phyloP scores from a whole-genome alignment of 1,140 invertebrate species.

The Drosophila nasuta region DNA sequence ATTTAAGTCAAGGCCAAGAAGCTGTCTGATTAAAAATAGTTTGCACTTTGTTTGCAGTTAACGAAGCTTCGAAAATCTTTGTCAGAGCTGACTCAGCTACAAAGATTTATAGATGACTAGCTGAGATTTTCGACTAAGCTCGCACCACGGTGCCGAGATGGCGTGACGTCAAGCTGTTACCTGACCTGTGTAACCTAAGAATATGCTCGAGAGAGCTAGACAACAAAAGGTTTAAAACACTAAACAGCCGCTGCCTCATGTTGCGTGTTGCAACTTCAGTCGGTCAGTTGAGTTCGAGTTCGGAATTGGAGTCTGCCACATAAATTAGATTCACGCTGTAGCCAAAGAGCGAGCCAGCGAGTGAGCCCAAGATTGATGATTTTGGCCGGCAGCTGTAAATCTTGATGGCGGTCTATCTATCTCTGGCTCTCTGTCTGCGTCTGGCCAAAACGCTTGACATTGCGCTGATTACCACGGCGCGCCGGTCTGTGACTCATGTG shows the following conservation, averaged over 20 bases:
- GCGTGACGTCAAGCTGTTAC: constrained; percentile 28
- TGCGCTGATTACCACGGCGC: constrained; percentile 62
- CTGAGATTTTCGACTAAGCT: background rate
- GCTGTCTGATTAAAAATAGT: no score
- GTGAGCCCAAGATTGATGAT: constrained; percentile 64
- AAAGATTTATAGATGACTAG: background rate
- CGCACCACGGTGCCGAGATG: constrained; percentile 2
- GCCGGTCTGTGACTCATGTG: constrained; percentile 54
- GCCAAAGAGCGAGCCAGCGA: constrained; percentile 4
- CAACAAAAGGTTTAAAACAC: constrained; percentile 44
- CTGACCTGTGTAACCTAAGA: constrained; percentile 20
- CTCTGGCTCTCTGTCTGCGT: constrained; percentile 10
- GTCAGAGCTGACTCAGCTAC: background rate
- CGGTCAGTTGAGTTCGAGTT: background rate
- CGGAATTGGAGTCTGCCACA: constrained; percentile 23
- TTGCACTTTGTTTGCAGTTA: no score
- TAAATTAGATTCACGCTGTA: constrained; percentile 65
- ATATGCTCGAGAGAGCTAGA: constrained; percentile 6
- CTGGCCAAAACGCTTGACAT: constrained; percentile 61
- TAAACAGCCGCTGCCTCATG: constrained; percentile 21
- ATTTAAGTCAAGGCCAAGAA: no score
- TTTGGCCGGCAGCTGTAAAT: constrained; percentile 71
- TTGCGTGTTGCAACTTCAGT: constrained; percentile 8
- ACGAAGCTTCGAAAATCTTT: background rate
- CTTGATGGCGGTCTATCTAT: constrained; percentile 39